Conservation (phyloP, 92 coral and sea anemone species). For the Meandrina meandrites region DNA sequence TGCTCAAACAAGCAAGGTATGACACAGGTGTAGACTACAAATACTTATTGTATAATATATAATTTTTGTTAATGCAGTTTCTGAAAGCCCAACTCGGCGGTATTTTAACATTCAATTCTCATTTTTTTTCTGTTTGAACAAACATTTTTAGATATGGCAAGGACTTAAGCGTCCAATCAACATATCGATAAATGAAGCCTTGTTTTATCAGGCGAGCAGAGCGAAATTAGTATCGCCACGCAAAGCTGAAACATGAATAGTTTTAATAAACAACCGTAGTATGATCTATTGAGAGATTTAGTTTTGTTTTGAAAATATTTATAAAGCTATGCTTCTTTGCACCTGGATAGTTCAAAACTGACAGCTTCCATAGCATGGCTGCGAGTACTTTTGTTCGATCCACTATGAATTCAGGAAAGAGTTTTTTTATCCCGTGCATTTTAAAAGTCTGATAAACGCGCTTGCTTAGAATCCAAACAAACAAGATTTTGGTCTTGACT, state of each 20-base stretch:
- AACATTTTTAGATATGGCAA: too few species aligned
- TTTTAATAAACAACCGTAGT: too few species aligned
- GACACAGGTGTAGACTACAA: background rate
- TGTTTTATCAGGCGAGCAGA: too few species aligned
- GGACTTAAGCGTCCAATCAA: too few species aligned
- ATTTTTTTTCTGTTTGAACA: too few species aligned
- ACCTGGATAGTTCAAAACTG: background rate
- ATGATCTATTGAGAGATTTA: too few species aligned
- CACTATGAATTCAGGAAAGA: background rate
- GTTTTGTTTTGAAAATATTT: background rate
- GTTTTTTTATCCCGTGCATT: background rate
- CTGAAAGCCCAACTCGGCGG: background rate
- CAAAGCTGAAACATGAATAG: too few species aligned
- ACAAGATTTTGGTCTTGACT: background rate
- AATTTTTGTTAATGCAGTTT: background rate
- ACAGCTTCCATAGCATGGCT: background rate
- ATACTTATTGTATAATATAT: background rate
- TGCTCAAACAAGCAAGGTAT: constrained; percentile 11
- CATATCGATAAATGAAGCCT: too few species aligned
- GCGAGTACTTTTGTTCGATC: background rate
- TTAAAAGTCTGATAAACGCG: background rate
- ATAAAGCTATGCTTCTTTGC: background rate
- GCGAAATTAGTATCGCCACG: too few species aligned
- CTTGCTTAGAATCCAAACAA: background rate
- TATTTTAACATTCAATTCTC: background rate